Base-by-base conservation (phyloP, 1,140 invertebrate genomes). In the Dreissena polymorpha region DNA sequence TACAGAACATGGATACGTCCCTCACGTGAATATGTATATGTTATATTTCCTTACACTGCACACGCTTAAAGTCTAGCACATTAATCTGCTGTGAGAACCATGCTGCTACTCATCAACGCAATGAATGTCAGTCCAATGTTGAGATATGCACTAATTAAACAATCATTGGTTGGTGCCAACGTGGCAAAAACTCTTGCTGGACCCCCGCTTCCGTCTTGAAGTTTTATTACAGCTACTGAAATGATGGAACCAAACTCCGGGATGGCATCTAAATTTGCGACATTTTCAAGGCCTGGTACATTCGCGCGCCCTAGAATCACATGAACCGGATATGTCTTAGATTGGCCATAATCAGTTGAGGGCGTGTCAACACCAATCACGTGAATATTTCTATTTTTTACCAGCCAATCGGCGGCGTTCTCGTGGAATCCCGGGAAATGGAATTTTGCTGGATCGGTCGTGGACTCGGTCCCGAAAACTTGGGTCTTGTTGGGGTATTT, bases 371-470 rank as follows among this genome's bases (percentile, higher is more conserved):
- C 83, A 14, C 87, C 89, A 8, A 88, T 29, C 3, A 86, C 73
- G 67, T 86, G 70, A 23, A 88, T 63, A 1, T 84, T 49, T n/a
- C 90, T 83, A 25, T 89, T 77, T 10, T 82, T 68, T 13, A 83
- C 49, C n/a, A 91, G 60, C 88, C 89, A 91, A 13, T 70, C 18
- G 3, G 78, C 83, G 6, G 90, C 75, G 16, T 86, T 83, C 23
- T 86, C 81, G 53, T 89, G 88, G 75, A 85, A 85, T 39, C 85
- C 86, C 13, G 90, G 88, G 65, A 88, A 90, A 68, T 89, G 89
- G 49, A 88, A 89, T 27, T 82, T 88, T n/a, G 49, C 60, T 13
- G 85, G 57, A 23, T 88, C 82, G 60, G 55, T 57, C 10, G 76
- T 68, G 21, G 27, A 65, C 14, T 70, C 21, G 0, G 85, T 83